Evolutionary conservation across 2,888 invertebrate genomes (phyloP).

Genomic region (Amphimallon solstitiale): DNA sequence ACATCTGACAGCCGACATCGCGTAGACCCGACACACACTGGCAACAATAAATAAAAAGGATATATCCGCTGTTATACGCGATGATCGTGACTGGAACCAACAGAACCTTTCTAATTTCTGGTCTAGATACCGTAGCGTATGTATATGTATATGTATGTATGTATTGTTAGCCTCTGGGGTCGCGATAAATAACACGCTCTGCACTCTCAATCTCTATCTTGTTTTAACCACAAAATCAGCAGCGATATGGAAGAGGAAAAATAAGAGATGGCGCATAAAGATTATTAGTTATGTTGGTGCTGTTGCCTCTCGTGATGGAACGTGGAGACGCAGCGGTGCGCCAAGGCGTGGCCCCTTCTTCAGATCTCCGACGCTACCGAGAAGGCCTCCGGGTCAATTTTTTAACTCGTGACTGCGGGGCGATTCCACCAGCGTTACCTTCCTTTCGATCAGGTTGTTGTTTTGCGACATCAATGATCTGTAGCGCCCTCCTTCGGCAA

Average conservation of each 20-base stretch:
- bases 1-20: conserved; percentile 31
- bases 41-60: conserved; percentile 36
- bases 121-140: conserved; percentile 42
- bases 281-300: conserved; percentile 9
- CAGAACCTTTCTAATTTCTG: conserved; percentile 57
- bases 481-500: not conserved
- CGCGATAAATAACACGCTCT: conserved; percentile 25
- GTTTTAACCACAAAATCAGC: conserved; percentile 22
- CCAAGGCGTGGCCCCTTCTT: conserved; percentile 28
- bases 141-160: conserved; percentile 12
- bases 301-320: conserved; percentile 19
- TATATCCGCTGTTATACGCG: conserved; percentile 48
- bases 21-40: conserved; percentile 1
- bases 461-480: not conserved
- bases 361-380: conserved; percentile 26
- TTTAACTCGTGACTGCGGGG: conserved; percentile 23
- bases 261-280: conserved; percentile 1
- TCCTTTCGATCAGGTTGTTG: not conserved
- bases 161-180: conserved; percentile 27
- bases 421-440: conserved; percentile 1
- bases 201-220: too few species aligned
- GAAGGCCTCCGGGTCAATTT: conserved; percentile 20
- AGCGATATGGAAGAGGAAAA: conserved; percentile 3
- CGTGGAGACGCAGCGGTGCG: conserved; percentile 18
- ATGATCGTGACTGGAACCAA: conserved; percentile 56